Conservation (phyloP, 2,888 invertebrate species). For the Parnassius smintheus region DNA sequence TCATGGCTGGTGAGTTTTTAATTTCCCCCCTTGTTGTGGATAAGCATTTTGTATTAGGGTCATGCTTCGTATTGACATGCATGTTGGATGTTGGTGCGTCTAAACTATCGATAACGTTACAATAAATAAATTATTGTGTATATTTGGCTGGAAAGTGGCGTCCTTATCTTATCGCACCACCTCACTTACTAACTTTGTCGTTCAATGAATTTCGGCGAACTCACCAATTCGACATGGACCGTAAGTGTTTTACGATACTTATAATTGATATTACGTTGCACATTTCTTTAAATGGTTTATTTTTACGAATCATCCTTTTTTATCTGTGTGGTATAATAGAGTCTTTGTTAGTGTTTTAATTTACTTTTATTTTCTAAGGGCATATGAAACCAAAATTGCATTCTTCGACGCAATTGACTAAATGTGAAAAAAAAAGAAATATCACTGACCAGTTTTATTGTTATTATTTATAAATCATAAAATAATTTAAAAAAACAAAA, state of each 20-base stretch:
- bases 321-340: too few species aligned
- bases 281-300: slow-evolving; percentile 1
- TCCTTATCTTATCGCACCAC: slow-evolving; percentile 57
- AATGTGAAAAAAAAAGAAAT: too few species aligned
- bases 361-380: too few species aligned
- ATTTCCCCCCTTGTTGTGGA: slow-evolving; percentile 12
- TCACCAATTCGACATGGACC: slow-evolving; percentile 49
- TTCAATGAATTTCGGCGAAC: slow-evolving; percentile 45
- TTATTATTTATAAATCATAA: neutral
- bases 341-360: too few species aligned
- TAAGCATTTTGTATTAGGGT: slow-evolving; percentile 1
- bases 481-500: neutral
- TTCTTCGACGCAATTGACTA: too few species aligned
- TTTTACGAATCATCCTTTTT: neutral
- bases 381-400: too few species aligned
- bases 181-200: slow-evolving; percentile 48
- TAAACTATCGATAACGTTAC: slow-evolving; percentile 34
- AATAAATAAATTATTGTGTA: slow-evolving; percentile 36
- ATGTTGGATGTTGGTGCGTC: neutral
- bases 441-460: too few species aligned
- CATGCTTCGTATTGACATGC: neutral
- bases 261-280: slow-evolving; percentile 25
- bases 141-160: slow-evolving; percentile 39
- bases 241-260: slow-evolving; percentile 45
- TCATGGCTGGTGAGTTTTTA: slow-evolving; percentile 71